A percentile compares a stretch with the other conserved stretches of the same genome.
These are phyloP conservation scores for Cenopis cana DNA, from an alignment of 2,888 invertebrate genomes.

Conservation along the genomic window DNA sequence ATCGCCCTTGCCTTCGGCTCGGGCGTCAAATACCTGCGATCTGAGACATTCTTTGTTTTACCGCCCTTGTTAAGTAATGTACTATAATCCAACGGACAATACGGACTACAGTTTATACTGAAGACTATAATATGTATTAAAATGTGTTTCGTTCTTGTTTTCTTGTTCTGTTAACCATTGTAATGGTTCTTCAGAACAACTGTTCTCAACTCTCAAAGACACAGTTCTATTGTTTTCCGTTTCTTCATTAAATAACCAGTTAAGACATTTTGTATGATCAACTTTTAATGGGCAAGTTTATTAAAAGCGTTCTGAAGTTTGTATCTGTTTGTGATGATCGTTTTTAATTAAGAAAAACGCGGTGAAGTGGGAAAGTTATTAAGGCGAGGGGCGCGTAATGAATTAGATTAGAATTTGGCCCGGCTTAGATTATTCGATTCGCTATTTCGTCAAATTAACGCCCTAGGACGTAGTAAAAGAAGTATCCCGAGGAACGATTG, in stretches of 20 bases:
- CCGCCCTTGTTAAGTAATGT: too few relatives aligned
- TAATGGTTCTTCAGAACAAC: slow-evolving; percentile 14
- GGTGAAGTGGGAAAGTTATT: slow-evolving; percentile 45
- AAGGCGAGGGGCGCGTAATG: slow-evolving; percentile 40
- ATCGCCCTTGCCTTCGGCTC: too few relatives aligned
- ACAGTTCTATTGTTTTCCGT: slow-evolving; percentile 14
- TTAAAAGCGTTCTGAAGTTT: slow-evolving; percentile 38
- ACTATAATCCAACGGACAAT: not conserved
- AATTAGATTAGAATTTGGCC: slow-evolving; percentile 52
- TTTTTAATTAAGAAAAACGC: slow-evolving; percentile 50
- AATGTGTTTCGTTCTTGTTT: not conserved
- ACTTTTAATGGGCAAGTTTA: slow-evolving; percentile 26
- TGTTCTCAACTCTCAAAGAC: slow-evolving; percentile 4
- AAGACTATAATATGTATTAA: not conserved
- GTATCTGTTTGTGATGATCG: slow-evolving; percentile 48
- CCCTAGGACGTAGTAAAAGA: slow-evolving; percentile 29
- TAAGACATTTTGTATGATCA: slow-evolving; percentile 3
- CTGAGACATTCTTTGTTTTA: too few relatives aligned
- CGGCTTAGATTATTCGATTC: slow-evolving; percentile 57
- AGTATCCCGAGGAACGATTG: too few relatives aligned
- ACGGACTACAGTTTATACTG: not conserved
- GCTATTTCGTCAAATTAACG: slow-evolving; percentile 65
- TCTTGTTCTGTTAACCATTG: not conserved
- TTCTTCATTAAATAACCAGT: slow-evolving; percentile 20
- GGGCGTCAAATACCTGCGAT: too few relatives aligned